These are phyloP conservation scores for Synergus laeviventris DNA, from an alignment of 2,888 invertebrate species.

Conservation along the genomic window DNA sequence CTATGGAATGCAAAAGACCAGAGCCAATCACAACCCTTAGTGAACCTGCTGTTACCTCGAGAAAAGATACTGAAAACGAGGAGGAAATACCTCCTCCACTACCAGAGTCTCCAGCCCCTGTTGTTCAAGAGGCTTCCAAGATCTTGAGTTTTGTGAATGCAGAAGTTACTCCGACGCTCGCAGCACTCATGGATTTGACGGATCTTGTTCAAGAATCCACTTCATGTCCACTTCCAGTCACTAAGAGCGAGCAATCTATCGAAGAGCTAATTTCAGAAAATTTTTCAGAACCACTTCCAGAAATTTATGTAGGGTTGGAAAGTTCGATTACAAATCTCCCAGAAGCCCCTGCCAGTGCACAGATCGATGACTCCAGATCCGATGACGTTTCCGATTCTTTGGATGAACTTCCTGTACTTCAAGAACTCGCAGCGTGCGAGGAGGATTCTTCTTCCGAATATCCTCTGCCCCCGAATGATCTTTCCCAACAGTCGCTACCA, in stretches of 20 bases:
- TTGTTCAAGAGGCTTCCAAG: conserved; percentile 47
- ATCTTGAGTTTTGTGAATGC: conserved; percentile 53
- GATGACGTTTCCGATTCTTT: conserved; percentile 17
- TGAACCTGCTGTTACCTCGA: neutral
- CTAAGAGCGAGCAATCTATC: neutral
- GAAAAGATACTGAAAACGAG: neutral
- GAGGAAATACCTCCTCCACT: conserved; percentile 63
- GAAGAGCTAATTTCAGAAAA: neutral
- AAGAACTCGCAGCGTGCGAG: conserved; percentile 37
- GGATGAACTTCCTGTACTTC: conserved; percentile 51
- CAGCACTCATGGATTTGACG: neutral
- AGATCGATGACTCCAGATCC: conserved; percentile 1
- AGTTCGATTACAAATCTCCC: neutral
- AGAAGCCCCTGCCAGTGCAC: neutral
- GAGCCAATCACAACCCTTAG: conserved; percentile 15
- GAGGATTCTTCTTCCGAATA: conserved; percentile 49
- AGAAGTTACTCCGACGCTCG: conserved; percentile 45
- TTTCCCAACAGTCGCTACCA: conserved; percentile 43
- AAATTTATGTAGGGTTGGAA: neutral
- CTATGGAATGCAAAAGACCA: conserved; percentile 15
- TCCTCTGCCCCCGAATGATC: conserved; percentile 56
- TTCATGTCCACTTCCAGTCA: neutral
- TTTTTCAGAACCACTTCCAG: neutral
- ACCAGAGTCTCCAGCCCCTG: conserved; percentile 59
- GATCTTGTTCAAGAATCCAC: neutral